These are phyloP conservation scores for Penaeus indicus DNA, from an alignment of 1,140 invertebrate species.

Conservation along the genomic window DNA sequence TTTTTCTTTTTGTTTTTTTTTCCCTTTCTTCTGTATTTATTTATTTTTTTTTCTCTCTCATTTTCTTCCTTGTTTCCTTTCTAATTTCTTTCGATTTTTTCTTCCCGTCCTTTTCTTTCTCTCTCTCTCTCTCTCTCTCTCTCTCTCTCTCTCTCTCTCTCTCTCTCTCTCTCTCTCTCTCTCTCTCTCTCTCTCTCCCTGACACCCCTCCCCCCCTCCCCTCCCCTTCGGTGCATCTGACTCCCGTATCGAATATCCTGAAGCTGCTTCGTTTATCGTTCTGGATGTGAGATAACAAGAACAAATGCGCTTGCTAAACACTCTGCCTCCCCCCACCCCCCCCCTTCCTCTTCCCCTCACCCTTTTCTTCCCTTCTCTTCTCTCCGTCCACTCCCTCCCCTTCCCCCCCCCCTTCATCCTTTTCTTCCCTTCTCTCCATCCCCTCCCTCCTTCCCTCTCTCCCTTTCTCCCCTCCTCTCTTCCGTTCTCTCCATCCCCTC, in stretches of 20 bases:
- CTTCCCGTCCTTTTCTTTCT: not conserved
- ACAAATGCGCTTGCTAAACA: too few species aligned
- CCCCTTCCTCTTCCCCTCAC: too few species aligned
- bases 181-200: too few species aligned
- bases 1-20: too few species aligned
- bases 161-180: not conserved
- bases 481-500: not conserved
- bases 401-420: too few species aligned
- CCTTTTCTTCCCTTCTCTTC: not conserved
- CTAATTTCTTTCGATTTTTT: not conserved
- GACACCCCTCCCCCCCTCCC: too few species aligned
- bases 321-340: too few species aligned
- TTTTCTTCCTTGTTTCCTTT: not conserved
- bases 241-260: too few species aligned
- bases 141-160: not conserved
- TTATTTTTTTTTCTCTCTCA: not conserved
- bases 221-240: too few species aligned
- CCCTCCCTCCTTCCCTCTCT: not conserved
- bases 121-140: not conserved
- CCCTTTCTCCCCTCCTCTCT: not conserved
- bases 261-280: too few species aligned
- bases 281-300: too few species aligned
- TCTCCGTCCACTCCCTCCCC: not conserved
- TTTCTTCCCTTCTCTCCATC: not conserved
- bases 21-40: not conserved